A percentile compares a stretch with the other conserved stretches of the same genome.
These are phyloP conservation scores for Rotaria socialis DNA, from an alignment of 2,888 invertebrate genomes.

Conservation along the genomic window DNA sequence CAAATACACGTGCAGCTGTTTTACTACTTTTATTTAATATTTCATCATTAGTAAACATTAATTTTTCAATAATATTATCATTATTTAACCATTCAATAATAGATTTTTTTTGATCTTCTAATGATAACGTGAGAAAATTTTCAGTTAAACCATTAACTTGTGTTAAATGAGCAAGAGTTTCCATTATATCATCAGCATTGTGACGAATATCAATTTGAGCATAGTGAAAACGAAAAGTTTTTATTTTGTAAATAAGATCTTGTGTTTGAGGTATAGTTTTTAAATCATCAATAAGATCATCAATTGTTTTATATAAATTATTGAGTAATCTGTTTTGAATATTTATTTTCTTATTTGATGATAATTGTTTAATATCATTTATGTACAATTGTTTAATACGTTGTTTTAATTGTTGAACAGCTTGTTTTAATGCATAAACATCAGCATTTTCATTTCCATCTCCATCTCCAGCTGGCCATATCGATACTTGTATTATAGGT, in stretches of 20 bases:
- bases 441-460: slow-evolving; percentile 36
- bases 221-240: slow-evolving; percentile 17
- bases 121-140: not conserved
- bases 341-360: not conserved
- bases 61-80: not conserved
- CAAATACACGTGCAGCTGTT: slow-evolving; percentile 32
- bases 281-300: slow-evolving; percentile 8
- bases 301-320: not conserved
- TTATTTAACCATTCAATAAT: not conserved
- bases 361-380: not conserved
- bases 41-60: not conserved
- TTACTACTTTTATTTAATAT: not conserved
- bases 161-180: not conserved
- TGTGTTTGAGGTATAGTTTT: not conserved
- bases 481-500: not conserved
- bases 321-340: not conserved
- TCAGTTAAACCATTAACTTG: not conserved
- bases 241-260: not conserved
- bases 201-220: slow-evolving; percentile 33
- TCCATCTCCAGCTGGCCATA: slow-evolving; percentile 22
- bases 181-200: slow-evolving; percentile 17
- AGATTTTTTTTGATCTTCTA: not conserved
- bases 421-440: slow-evolving; percentile 12
- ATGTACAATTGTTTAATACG: slow-evolving; percentile 3
- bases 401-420: slow-evolving; percentile 24